Conservation (phyloP, 2,888 invertebrate species). For the Pherbina coryleti region DNA sequence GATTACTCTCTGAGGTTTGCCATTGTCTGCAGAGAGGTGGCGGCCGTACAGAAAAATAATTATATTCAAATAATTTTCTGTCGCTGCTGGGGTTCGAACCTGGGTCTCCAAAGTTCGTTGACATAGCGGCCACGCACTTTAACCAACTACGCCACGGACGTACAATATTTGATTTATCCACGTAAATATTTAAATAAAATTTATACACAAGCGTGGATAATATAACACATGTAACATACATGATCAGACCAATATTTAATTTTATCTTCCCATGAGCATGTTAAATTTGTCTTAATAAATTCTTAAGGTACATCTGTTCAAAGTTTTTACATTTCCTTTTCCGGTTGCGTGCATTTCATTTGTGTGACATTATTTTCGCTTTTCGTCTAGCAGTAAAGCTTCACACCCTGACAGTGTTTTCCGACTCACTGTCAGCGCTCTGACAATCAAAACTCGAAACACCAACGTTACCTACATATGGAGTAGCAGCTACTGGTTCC, state of each 20-base stretch:
- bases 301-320: conserved; percentile 48
- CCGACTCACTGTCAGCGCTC: conserved; percentile 19
- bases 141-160: too few relatives aligned
- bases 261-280: background rate
- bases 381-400: background rate
- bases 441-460: conserved; percentile 8
- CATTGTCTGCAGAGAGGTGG: too few relatives aligned
- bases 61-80: too few relatives aligned
- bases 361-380: conserved; percentile 5
- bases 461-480: background rate
- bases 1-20: too few relatives aligned
- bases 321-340: conserved; percentile 60
- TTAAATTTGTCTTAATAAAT: conserved; percentile 63
- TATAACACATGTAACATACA: too few relatives aligned
- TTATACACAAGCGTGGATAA: too few relatives aligned
- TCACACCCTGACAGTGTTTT: background rate
- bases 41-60: too few relatives aligned
- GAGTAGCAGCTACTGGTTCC: background rate
- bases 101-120: too few relatives aligned
- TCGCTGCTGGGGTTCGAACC: too few relatives aligned
- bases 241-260: background rate
- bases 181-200: too few relatives aligned
- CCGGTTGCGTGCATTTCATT: conserved; percentile 40
- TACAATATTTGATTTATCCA: too few relatives aligned
- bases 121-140: too few relatives aligned